Base-by-base conservation (phyloP, 2,797 vertebrate genomes). In the Setipinna tenuifilis region DNA sequence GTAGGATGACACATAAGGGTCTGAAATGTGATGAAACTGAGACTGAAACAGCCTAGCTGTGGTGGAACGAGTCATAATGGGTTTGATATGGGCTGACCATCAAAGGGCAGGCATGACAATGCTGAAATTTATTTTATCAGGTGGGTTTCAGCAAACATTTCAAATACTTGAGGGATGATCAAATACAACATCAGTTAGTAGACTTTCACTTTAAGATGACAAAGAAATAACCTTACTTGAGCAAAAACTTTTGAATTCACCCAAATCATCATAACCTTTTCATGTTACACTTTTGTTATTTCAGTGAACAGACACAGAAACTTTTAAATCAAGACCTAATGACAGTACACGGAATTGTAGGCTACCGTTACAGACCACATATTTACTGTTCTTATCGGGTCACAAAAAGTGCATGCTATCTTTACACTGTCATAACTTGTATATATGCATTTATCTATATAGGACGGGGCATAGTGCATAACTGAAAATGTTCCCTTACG, bases 401-500 rank as follows among this genome's bases (percentile, higher is more conserved):
- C 31, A 41, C 7, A n/a, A 71, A 28, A 12, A 14, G 65, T 14
- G 25, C 6, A 41, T 41, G 31, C 71, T 44, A 78, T 78, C 35
- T 4, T 19, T 17, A 21, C 31, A 41, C 35, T 10, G 44, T 78
- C 71, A 44, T 35, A 78, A 78, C 35, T 44, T 78, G 21, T 1
- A 41, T 61, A 21, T 75, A 78, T 16, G 31, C 71, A 44, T 78
- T 41, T 78, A 78, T 78, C 71, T 78, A 78, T 78, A 17, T 78
- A 78, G 35, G 71, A 44, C 71, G 21, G 71, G 31, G 31, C 31
- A 19, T 1, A 12, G 19, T 2, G 31, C 6, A 41, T 6, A 78
- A 31, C 5, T 41, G 16, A 21, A 75, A 41, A 59, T 6, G 17
- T 75, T 41, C 16, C 14, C 31, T 75, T 75, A 31, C 28, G 19